phyloP scores from a whole-genome alignment of 2,888 invertebrate species.

The Thereva unica region DNA sequence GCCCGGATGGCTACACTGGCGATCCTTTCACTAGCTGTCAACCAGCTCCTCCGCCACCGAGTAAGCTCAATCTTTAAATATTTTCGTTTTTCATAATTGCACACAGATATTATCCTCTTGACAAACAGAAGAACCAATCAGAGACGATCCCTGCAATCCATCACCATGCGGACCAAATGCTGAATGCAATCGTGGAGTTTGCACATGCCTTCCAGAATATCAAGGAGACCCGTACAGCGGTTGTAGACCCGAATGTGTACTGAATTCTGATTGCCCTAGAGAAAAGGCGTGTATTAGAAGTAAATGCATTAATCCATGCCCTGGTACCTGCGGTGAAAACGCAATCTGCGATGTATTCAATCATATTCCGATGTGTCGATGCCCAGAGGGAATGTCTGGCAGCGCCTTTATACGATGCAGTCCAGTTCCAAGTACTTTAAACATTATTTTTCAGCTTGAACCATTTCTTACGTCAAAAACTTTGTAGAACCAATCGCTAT shows the following conservation, averaged over 20 bases:
- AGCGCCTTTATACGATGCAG: constrained; percentile 77
- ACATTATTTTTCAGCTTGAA: constrained; percentile 43
- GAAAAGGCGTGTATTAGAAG: constrained; percentile 70
- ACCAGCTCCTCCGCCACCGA: constrained; percentile 47
- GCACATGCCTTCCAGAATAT: constrained; percentile 73
- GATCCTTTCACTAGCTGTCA: constrained; percentile 62
- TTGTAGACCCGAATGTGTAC: constrained; percentile 77
- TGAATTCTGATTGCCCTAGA: constrained; percentile 71
- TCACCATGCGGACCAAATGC: constrained; percentile 77
- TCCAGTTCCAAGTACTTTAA: constrained; percentile 51
- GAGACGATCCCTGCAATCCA: constrained; percentile 66
- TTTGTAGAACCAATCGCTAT: constrained; percentile 55
- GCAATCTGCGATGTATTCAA: constrained; percentile 76
- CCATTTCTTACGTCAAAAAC: constrained; percentile 6
- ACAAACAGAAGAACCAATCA: constrained; percentile 53
- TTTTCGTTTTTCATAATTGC: constrained; percentile 24
- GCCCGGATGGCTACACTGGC: constrained; percentile 63
- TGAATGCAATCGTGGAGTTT: constrained; percentile 64
- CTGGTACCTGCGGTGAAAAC: constrained; percentile 73
- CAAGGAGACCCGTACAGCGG: constrained; percentile 77
- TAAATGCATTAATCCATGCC: constrained; percentile 76
- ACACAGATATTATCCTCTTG: no score
- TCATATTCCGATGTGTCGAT: constrained; percentile 75
- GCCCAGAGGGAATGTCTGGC: constrained; percentile 65
- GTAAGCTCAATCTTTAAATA: constrained; percentile 37